phyloP scores from a whole-genome alignment of 1,140 invertebrate species.

The Drosophila nigromelanica region DNA sequence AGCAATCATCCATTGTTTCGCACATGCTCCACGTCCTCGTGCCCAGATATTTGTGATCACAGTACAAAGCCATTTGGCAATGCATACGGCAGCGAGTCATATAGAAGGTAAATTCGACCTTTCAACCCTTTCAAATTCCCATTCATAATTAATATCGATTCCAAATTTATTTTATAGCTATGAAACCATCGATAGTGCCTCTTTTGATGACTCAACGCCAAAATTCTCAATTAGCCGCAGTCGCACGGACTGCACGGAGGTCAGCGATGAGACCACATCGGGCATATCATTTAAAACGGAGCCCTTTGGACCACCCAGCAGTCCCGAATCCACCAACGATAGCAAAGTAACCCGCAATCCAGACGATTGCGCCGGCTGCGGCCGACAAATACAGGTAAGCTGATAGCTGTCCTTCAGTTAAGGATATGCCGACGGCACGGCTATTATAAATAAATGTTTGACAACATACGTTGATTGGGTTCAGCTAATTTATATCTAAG shows the following conservation, averaged over 20 bases:
- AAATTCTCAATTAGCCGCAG: conserved; percentile 79
- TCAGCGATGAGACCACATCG: conserved; percentile 78
- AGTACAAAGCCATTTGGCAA: conserved; percentile 83
- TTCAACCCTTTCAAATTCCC: not conserved
- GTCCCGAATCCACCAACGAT: conserved; percentile 81
- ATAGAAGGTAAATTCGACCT: conserved; percentile 71
- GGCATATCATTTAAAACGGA: conserved; percentile 84
- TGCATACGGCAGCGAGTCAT: conserved; percentile 78
- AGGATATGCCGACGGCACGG: not conserved
- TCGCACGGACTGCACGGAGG: conserved; percentile 76
- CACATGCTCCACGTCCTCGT: conserved; percentile 80
- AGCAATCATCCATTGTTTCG: conserved; percentile 82
- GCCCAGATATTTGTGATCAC: conserved; percentile 83
- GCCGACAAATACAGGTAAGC: conserved; percentile 82
- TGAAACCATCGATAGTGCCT: conserved; percentile 78
- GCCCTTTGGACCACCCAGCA: conserved; percentile 80
- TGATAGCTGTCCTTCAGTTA: not conserved
- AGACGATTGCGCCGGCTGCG: conserved; percentile 83
- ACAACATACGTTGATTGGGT: not conserved
- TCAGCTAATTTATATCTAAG: no score
- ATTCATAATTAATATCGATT: not conserved
- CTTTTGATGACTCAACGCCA: conserved; percentile 74
- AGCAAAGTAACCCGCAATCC: conserved; percentile 68
- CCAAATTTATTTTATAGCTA: conserved; percentile 46
- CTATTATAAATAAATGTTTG: no score